Percentiles rank a stretch among this genome's conserved stretches.
These are phyloP conservation scores for Melanotus villosus DNA, from an alignment of 2,888 invertebrate species.

Conservation along the genomic window DNA sequence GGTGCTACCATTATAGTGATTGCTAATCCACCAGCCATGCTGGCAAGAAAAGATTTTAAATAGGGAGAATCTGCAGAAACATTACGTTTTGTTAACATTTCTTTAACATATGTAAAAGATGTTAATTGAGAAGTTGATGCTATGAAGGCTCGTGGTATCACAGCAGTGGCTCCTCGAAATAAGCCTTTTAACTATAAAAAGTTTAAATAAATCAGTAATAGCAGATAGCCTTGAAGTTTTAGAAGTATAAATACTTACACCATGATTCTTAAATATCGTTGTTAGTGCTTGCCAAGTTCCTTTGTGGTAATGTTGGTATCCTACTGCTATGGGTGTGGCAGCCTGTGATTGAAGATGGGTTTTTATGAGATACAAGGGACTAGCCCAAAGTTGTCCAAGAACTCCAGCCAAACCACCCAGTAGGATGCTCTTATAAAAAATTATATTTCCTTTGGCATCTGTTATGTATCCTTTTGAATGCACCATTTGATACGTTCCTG, in stretches of 20 bases:
- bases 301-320: conserved; percentile 82
- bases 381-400: conserved; percentile 78
- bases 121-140: conserved; percentile 89
- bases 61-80: conserved; percentile 68
- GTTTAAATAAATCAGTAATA: too few relatives aligned
- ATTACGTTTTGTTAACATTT: conserved; percentile 65
- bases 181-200: conserved; percentile 71
- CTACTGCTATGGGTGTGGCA: conserved; percentile 83
- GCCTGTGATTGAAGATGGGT: conserved; percentile 88
- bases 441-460: conserved; percentile 69
- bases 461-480: conserved; percentile 62
- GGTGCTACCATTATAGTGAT: conserved; percentile 87
- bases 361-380: conserved; percentile 86
- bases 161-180: conserved; percentile 83
- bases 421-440: conserved; percentile 68
- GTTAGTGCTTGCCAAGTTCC: conserved; percentile 71
- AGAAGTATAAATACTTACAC: conserved; percentile 63
- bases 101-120: conserved; percentile 79
- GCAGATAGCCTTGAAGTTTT: conserved; percentile 69
- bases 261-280: conserved; percentile 71
- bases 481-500: neutral
- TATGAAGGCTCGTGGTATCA: conserved; percentile 80
- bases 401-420: conserved; percentile 76
- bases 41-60: conserved; percentile 76
- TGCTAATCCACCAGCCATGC: conserved; percentile 82